A percentile compares a stretch with the other conserved stretches of the same genome.
phyloP scores from a whole-genome alignment of 2,797 vertebrate species.

The Lepilemur septentrionalis region DNA sequence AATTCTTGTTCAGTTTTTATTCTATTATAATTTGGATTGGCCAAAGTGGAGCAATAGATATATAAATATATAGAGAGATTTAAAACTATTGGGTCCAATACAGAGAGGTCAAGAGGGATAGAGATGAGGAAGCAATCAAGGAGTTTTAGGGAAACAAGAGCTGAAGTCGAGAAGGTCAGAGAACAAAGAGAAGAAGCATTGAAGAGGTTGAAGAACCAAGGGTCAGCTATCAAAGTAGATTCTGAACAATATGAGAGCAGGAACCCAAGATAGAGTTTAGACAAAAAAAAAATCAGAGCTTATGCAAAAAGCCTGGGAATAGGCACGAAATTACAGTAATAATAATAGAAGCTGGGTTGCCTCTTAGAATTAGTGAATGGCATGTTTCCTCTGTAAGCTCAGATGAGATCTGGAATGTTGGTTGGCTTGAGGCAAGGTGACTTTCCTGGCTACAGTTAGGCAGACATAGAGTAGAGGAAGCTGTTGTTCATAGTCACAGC shows the following conservation, averaged over 20 bases:
- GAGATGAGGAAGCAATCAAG: neutral
- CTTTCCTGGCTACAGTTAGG: neutral
- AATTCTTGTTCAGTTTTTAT: neutral
- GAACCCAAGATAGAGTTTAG: neutral
- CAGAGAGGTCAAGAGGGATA: neutral
- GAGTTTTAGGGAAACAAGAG: neutral
- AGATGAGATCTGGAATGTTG: neutral
- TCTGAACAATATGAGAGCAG: neutral
- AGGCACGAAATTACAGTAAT: neutral
- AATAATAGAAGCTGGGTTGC: neutral
- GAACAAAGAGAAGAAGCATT: neutral
- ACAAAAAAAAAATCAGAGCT: conserved; percentile 19
- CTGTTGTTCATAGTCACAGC: neutral
- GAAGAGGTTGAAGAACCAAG: neutral
- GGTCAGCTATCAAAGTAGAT: neutral
- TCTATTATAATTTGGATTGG: neutral
- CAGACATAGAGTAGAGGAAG: neutral
- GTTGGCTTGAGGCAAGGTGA: neutral
- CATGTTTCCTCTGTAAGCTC: neutral
- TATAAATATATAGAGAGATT: neutral
- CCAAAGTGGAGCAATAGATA: neutral
- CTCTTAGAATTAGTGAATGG: neutral
- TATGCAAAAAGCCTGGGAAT: neutral
- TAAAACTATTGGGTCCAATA: neutral
- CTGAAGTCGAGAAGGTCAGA: neutral